Percentiles rank a stretch among this genome's conserved stretches.
Evolutionary conservation across 1,140 invertebrate species (phyloP).

Genomic region (Laupala kohalensis): DNA sequence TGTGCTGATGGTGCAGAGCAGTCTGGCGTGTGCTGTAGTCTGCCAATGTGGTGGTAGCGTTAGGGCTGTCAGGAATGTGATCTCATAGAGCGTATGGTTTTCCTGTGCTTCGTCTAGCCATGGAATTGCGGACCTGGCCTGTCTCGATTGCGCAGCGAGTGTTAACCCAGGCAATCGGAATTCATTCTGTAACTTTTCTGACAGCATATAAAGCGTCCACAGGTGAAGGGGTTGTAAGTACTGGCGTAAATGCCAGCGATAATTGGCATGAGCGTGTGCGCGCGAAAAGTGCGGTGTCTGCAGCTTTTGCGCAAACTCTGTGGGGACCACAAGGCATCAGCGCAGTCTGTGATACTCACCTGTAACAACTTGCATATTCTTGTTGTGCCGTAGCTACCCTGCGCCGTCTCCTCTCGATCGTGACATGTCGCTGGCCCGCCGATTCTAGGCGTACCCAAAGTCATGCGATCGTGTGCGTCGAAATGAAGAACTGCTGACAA

Average conservation of each 20-base stretch:
- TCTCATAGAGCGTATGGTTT: neutral
- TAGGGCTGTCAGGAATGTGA: neutral
- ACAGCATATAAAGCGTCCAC: neutral
- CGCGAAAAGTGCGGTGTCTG: neutral
- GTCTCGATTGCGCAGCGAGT: neutral
- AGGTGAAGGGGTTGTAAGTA: neutral
- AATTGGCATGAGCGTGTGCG: neutral
- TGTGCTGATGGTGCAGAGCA: neutral
- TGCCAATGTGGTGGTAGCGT: neutral
- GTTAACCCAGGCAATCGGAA: neutral
- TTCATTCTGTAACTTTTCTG: neutral
- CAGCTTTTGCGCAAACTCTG: neutral
- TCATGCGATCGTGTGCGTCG: conserved; percentile 9
- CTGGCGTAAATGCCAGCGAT: neutral
- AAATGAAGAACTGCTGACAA: conserved; percentile 3
- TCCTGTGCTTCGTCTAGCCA: neutral
- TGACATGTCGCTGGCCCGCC: conserved; percentile 15
- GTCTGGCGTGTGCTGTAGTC: neutral
- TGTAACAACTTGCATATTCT: neutral
- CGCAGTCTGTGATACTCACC: neutral
- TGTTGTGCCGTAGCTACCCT: conserved; percentile 15
- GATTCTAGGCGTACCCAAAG: conserved; percentile 12
- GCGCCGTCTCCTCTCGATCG: conserved; percentile 15
- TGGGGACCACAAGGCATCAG: neutral
- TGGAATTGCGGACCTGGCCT: neutral